These are phyloP conservation scores for Sarcophaga carnaria DNA, from an alignment of 2,888 invertebrate genomes.

Conservation along the genomic window DNA sequence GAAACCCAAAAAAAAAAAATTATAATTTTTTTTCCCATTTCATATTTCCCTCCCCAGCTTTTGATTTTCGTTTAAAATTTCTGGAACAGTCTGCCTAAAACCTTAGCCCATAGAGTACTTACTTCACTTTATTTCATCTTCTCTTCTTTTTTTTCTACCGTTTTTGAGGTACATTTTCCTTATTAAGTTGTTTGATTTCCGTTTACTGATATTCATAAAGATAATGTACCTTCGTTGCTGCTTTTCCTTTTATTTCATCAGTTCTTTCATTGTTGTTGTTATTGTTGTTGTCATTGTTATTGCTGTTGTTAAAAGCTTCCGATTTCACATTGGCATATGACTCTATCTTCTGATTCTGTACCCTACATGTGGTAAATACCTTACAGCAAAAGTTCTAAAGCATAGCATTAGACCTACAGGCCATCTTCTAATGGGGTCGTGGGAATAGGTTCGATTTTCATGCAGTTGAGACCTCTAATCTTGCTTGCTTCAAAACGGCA, in stretches of 20 bases:
- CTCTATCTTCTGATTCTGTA: constrained; percentile 46
- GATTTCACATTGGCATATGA: constrained; percentile 65
- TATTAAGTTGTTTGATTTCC: constrained; percentile 73
- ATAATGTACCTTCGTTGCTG: constrained; percentile 54
- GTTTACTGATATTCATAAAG: constrained; percentile 74
- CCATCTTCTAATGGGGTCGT: no score
- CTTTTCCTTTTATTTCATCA: not conserved
- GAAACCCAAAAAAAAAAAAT: constrained; percentile 8
- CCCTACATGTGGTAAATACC: no score
- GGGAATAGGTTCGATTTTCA: no score
- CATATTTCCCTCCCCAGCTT: constrained; percentile 4
- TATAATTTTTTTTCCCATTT: not conserved
- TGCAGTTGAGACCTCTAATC: not conserved
- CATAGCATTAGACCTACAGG: no score
- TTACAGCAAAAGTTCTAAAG: no score
- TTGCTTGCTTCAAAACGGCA: not conserved
- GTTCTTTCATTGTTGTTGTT: constrained; percentile 3
- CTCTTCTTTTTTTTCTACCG: not conserved
- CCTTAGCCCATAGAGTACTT: no score
- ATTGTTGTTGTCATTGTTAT: not conserved
- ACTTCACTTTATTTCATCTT: not conserved
- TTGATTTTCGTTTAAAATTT: no score
- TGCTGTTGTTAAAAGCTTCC: constrained; percentile 63
- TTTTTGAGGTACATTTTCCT: constrained; percentile 45
- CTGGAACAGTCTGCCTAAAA: no score